These are phyloP conservation scores for Diachasmimorpha longicaudata DNA, from an alignment of 1,140 invertebrate genomes.

Conservation along the genomic window DNA sequence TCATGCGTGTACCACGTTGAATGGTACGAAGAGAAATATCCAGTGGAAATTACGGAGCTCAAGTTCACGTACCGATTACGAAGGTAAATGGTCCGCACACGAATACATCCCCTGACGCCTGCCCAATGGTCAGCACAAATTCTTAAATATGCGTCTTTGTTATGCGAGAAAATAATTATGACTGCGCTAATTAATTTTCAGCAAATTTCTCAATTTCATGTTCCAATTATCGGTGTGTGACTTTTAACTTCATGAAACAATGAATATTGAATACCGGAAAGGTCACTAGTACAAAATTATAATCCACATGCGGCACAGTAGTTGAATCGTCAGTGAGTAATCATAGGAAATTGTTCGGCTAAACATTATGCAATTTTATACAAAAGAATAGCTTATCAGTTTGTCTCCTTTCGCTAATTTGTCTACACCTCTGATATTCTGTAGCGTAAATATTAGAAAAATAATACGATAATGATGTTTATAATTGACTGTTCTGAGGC, in stretches of 20 bases:
- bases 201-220: neutral
- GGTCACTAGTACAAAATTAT: neutral
- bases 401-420: too few relatives aligned
- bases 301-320: neutral
- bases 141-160: too few relatives aligned
- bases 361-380: neutral
- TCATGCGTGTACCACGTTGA: neutral
- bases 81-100: too few relatives aligned
- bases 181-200: neutral
- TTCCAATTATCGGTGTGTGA: neutral
- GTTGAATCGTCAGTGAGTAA: neutral
- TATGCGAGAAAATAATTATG: neutral
- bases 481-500: too few relatives aligned
- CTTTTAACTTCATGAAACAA: neutral
- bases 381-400: neutral
- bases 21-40: too few relatives aligned
- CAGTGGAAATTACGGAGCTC: too few relatives aligned
- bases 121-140: too few relatives aligned
- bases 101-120: too few relatives aligned
- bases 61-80: too few relatives aligned
- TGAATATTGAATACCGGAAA: slow-evolving; percentile 10
- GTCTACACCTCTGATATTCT: too few relatives aligned
- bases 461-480: too few relatives aligned
- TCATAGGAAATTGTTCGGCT: neutral
- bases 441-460: too few relatives aligned